A percentile compares a stretch with the other conserved stretches of the same genome.
phyloP scores from a whole-genome alignment of 2,113 vertebrate genomes.

The Rhizomys pruinosus region DNA sequence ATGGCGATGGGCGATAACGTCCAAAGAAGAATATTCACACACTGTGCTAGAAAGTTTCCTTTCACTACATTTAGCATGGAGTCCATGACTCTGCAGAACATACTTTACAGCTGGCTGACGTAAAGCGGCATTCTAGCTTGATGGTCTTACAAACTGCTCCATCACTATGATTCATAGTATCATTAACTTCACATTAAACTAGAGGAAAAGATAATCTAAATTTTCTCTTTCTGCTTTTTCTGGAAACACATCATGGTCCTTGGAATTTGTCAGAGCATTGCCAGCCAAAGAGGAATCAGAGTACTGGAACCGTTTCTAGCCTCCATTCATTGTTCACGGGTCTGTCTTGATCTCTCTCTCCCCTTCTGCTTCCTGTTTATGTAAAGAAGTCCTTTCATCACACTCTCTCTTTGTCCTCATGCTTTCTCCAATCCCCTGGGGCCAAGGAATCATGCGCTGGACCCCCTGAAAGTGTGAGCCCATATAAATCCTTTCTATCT shows the following conservation, averaged over 20 bases:
- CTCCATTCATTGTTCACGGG: no score
- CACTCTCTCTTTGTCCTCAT: neutral
- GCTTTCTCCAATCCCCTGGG: neutral
- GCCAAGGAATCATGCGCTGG: neutral
- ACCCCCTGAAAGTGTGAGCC: neutral
- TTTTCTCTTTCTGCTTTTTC: neutral
- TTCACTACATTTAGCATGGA: neutral
- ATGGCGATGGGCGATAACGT: neutral
- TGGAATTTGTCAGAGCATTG: neutral
- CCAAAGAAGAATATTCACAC: neutral
- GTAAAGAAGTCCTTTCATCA: neutral
- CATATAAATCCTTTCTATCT: neutral
- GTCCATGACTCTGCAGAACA: slow-evolving; percentile 11
- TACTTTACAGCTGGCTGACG: slow-evolving; percentile 2
- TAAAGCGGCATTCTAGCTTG: slow-evolving; percentile 17
- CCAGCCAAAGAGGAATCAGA: neutral
- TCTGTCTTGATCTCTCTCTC: no score
- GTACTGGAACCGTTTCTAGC: neutral
- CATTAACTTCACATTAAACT: slow-evolving; percentile 34
- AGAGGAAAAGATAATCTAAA: neutral
- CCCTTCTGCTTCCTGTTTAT: neutral
- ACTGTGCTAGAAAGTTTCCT: neutral
- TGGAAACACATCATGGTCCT: neutral
- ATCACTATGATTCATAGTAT: neutral
- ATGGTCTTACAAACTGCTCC: neutral